phyloP scores from a whole-genome alignment of 2,113 vertebrate species.

The Nerophis ophidion region DNA sequence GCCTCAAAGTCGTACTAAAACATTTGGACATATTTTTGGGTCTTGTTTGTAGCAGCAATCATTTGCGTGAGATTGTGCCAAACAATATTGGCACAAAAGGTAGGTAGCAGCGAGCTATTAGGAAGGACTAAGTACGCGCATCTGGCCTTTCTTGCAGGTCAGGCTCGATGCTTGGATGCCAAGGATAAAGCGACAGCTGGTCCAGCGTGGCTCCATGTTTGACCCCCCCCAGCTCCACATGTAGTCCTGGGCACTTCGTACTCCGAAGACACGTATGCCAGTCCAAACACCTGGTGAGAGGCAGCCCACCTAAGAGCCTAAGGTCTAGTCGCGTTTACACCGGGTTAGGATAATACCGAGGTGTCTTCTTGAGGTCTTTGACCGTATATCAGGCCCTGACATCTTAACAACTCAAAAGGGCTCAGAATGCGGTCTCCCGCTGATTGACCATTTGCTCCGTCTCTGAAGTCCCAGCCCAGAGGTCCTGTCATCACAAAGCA shows the following conservation, averaged over 20 bases:
- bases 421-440: constrained; percentile 55
- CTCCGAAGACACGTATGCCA: constrained; percentile 62
- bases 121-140: constrained; percentile 57
- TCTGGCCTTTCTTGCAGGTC: constrained; percentile 62
- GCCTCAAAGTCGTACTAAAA: no score
- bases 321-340: constrained; percentile 56
- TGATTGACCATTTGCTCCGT: constrained; percentile 58
- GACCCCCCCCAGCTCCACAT: constrained; percentile 70
- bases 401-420: constrained; percentile 56
- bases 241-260: constrained; percentile 61
- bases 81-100: constrained; percentile 29
- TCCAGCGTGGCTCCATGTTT: constrained; percentile 72
- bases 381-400: constrained; percentile 39
- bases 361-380: constrained; percentile 44
- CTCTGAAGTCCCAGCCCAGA: constrained; percentile 46
- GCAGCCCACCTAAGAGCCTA: constrained; percentile 57
- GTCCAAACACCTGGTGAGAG: constrained; percentile 69
- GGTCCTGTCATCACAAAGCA: constrained; percentile 54
- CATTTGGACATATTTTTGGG: no score
- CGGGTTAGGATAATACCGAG: constrained; percentile 50
- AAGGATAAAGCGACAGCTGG: constrained; percentile 76
- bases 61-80: constrained; percentile 33
- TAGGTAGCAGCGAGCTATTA: constrained; percentile 30
- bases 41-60: constrained; percentile 25
- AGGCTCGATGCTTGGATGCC: constrained; percentile 54